phyloP scores from a whole-genome alignment of 2,797 vertebrate species.

The Percopsis omiscomaycus region DNA sequence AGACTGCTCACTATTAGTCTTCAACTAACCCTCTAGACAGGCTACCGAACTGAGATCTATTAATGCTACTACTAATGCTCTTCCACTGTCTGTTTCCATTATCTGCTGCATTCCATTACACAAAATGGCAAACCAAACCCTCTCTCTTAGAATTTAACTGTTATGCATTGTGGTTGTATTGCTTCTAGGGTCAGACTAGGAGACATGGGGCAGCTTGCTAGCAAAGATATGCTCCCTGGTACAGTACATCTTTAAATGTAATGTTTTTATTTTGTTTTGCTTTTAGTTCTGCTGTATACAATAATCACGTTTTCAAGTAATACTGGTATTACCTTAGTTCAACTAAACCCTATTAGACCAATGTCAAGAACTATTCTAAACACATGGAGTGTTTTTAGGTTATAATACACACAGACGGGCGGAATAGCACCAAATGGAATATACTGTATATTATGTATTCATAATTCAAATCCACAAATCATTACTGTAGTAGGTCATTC shows the following conservation, averaged over 20 bases:
- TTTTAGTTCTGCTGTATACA: constrained; percentile 7
- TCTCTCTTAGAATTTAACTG: neutral
- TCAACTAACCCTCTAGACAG: constrained; percentile 9
- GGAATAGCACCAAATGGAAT: no score
- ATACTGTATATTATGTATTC: no score
- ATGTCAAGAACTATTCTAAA: no score
- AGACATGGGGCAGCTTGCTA: constrained; percentile 29
- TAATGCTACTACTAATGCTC: neutral
- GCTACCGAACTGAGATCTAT: constrained; percentile 2
- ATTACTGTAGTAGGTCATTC: neutral
- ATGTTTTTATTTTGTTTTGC: constrained; percentile 21
- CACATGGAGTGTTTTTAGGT: no score
- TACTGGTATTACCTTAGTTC: no score
- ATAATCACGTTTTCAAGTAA: no score
- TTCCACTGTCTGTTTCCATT: neutral
- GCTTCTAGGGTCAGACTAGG: neutral
- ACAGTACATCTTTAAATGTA: constrained; percentile 23
- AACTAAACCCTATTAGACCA: no score
- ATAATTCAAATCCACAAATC: neutral
- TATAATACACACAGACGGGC: neutral
- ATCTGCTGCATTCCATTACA: neutral
- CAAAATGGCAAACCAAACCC: neutral
- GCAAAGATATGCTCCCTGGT: constrained; percentile 30
- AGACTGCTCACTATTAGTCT: constrained; percentile 30
- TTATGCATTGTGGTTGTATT: neutral